Percentiles rank a stretch among this genome's conserved stretches.
Conservation (phyloP, 2,888 invertebrate genomes). For the Drosophila yooni region DNA sequence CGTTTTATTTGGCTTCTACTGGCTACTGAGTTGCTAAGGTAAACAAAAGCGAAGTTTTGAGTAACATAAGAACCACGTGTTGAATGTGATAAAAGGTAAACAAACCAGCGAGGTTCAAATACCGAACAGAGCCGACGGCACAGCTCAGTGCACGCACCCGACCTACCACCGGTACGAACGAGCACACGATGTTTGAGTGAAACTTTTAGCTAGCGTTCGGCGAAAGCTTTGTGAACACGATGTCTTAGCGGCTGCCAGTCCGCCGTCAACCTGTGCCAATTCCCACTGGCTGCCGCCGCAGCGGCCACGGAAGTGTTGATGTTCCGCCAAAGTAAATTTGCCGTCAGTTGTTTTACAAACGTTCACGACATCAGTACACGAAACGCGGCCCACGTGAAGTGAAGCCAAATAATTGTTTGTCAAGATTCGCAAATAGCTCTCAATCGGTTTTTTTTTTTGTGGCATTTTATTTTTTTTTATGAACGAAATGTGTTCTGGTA, state of each 20-base stretch:
- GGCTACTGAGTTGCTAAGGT: constrained; percentile 14
- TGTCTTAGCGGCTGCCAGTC: constrained; percentile 12
- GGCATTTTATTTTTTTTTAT: background rate
- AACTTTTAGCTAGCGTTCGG: constrained; percentile 49
- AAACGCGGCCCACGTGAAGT: constrained; percentile 10
- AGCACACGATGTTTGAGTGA: constrained; percentile 47
- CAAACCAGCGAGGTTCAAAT: constrained; percentile 48
- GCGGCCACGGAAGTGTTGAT: constrained; percentile 62
- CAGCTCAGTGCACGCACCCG: constrained; percentile 16
- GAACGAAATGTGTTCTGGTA: background rate
- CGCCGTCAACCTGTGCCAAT: constrained; percentile 35
- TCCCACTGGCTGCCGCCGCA: constrained; percentile 51
- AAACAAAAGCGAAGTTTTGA: constrained; percentile 34
- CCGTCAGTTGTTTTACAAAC: constrained; percentile 79
- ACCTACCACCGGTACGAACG: constrained; percentile 28
- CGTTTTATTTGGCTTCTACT: constrained; percentile 1
- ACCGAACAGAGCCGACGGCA: constrained; percentile 26
- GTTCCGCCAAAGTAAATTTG: constrained; percentile 60
- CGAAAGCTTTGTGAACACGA: constrained; percentile 52
- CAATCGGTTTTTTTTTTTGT: constrained; percentile 1
- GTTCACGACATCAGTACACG: constrained; percentile 71
- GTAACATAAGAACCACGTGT: constrained; percentile 48
- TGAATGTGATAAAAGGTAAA: constrained; percentile 63
- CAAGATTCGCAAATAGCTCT: constrained; percentile 11
- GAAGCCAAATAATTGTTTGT: constrained; percentile 21